A percentile compares a stretch with the other conserved stretches of the same genome.
Evolutionary conservation across 1,140 invertebrate genomes (phyloP).

Genomic region (Sitobion miscanthi): DNA sequence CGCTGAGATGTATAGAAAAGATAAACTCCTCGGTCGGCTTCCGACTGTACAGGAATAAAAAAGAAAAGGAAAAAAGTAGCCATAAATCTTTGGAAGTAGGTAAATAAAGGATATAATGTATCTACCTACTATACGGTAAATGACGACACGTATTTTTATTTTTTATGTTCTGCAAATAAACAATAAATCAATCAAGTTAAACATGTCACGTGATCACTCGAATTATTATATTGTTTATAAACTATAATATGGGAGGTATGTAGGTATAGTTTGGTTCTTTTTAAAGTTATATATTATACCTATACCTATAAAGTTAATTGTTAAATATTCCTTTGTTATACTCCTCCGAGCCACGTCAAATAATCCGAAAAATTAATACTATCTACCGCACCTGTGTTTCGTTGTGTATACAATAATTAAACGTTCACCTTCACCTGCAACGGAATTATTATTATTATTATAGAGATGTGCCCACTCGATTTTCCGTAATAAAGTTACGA

Average conservation of each 20-base stretch:
- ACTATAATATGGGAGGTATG: background rate
- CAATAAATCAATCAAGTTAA: background rate
- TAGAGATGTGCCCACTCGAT: background rate
- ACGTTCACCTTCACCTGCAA: background rate
- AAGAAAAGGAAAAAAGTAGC: background rate
- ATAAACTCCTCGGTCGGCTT: background rate
- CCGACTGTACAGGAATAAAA: background rate
- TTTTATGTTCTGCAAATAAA: conserved; percentile 10
- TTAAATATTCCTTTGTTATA: background rate
- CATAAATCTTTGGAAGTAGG: background rate
- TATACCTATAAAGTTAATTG: background rate
- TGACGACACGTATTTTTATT: background rate
- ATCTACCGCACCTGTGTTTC: background rate
- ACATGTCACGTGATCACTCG: background rate
- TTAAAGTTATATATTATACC: background rate
- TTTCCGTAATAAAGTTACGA: background rate
- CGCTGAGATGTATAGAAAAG: background rate
- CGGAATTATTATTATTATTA: too few relatives aligned
- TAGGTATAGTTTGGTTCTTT: background rate
- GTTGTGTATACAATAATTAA: background rate
- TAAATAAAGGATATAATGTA: background rate
- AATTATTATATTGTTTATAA: background rate
- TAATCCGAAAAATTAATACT: background rate
- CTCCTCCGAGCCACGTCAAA: background rate
- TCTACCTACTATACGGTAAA: background rate